A percentile compares a stretch with the other conserved stretches of the same genome.
Conservation (phyloP, 2,797 vertebrate genomes). For the Gambelia wislizenii region DNA sequence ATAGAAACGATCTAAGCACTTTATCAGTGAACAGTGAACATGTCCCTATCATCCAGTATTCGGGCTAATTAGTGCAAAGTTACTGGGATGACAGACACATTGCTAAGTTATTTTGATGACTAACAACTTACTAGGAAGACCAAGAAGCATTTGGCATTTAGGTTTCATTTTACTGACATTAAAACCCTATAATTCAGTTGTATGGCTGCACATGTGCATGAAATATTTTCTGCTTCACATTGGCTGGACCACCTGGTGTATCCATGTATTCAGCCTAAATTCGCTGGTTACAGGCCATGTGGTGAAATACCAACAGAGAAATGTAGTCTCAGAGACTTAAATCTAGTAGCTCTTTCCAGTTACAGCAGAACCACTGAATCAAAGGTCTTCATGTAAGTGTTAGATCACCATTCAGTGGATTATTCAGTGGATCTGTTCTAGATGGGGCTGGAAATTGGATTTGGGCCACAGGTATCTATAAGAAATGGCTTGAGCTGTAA, state of each 20-base stretch:
- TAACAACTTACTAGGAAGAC: neutral
- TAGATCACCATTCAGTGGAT: no score
- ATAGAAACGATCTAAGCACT: neutral
- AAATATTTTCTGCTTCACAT: neutral
- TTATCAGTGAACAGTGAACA: neutral
- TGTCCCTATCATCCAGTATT: neutral
- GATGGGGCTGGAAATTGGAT: no score
- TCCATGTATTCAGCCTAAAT: neutral
- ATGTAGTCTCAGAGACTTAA: neutral
- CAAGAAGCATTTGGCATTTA: neutral
- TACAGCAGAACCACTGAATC: no score
- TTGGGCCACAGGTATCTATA: no score
- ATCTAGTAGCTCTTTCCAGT: no score
- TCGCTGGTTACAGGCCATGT: neutral
- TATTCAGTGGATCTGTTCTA: no score
- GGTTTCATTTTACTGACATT: neutral
- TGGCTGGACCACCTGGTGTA: neutral
- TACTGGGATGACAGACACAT: neutral
- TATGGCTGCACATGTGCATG: neutral
- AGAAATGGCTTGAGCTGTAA: no score
- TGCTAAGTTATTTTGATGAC: neutral
- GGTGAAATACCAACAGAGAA: neutral
- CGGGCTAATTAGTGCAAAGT: neutral
- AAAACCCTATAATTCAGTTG: neutral
- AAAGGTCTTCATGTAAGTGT: no score